A percentile compares a stretch with the other conserved stretches of the same genome.
Conservation (phyloP, 2,888 invertebrate species). For the Nipponacmea schrenckii region DNA sequence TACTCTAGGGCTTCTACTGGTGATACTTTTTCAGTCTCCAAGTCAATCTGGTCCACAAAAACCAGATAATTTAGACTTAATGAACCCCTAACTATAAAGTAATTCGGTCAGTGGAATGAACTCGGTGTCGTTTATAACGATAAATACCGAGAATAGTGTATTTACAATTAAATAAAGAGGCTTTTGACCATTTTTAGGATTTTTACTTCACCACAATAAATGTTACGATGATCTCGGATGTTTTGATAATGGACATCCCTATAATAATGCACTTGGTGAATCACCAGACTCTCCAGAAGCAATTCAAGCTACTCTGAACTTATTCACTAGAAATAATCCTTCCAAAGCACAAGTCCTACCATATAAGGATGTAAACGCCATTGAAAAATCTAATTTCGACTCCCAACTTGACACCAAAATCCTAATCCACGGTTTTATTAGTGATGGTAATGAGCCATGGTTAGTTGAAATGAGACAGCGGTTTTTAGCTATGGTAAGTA, state of each 20-base stretch:
- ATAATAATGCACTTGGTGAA: conserved; percentile 41
- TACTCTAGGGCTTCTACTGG: too few species aligned
- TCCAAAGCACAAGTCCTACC: conserved; percentile 62
- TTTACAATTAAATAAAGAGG: too few species aligned
- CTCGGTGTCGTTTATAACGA: too few species aligned
- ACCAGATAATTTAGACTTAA: too few species aligned
- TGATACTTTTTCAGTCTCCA: too few species aligned
- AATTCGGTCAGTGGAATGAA: too few species aligned
- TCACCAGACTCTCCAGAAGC: conserved; percentile 44
- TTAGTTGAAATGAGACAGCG: conserved; percentile 82
- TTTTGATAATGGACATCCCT: conserved; percentile 43
- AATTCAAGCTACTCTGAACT: conserved; percentile 79
- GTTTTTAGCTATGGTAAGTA: conserved; percentile 28
- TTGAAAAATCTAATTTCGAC: conserved; percentile 82
- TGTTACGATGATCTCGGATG: conserved; percentile 54
- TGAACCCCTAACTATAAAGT: too few species aligned
- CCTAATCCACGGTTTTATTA: conserved; percentile 91
- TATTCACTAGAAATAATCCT: conserved; percentile 72
- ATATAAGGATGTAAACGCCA: conserved; percentile 76
- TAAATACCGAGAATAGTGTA: too few species aligned
- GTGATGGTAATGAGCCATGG: conserved; percentile 84
- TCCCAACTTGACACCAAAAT: conserved; percentile 83
- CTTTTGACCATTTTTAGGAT: neutral
- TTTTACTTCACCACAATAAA: conserved; percentile 30
- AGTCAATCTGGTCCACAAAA: too few species aligned